These are phyloP conservation scores for Chamaea fasciata DNA, from an alignment of 2,113 vertebrate genomes.

Conservation along the genomic window DNA sequence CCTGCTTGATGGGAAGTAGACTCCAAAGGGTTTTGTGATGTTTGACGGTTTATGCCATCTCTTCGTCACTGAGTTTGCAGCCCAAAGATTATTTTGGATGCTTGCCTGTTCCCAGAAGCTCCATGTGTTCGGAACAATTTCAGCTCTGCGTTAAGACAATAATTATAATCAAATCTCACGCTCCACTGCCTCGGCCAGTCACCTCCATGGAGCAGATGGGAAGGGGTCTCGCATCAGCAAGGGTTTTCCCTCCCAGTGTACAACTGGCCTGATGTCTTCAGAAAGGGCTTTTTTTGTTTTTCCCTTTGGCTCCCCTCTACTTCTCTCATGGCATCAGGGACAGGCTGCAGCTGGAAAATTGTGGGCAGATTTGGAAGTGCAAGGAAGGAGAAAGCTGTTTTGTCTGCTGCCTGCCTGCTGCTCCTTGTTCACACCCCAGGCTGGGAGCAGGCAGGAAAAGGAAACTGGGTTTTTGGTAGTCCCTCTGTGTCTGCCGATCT, in stretches of 20 bases:
- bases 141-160: conserved; percentile 38
- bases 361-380: neutral
- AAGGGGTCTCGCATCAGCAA: neutral
- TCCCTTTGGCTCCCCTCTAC: neutral
- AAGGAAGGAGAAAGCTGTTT: neutral
- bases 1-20: neutral
- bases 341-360: neutral
- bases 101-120: conserved; percentile 57
- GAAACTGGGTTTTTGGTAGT: no score
- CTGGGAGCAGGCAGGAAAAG: neutral
- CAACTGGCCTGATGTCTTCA: neutral
- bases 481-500: neutral
- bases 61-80: conserved; percentile 8
- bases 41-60: conserved; percentile 1
- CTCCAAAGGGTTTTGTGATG: neutral
- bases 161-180: conserved; percentile 55
- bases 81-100: conserved; percentile 59
- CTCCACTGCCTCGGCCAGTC: conserved; percentile 16
- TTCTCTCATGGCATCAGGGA: neutral
- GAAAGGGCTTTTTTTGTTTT: neutral
- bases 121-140: neutral
- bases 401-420: neutral
- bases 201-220: conserved; percentile 53
- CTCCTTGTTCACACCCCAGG: neutral
- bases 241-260: conserved; percentile 6